Evolutionary conservation across 1,140 invertebrate genomes (phyloP).

Genomic region (Panulirus ornatus): DNA sequence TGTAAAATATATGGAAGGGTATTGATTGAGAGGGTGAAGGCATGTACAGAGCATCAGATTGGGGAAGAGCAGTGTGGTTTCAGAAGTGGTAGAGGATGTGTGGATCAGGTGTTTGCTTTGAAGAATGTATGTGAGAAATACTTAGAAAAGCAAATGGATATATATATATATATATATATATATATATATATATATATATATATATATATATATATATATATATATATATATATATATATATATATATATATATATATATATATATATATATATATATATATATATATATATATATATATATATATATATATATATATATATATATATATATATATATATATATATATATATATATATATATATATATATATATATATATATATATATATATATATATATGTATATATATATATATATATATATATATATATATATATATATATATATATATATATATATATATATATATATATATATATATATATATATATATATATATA

Average conservation of each 20-base stretch:
- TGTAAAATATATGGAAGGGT: too few relatives aligned
- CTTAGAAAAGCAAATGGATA: too few relatives aligned
- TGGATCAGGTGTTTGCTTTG: too few relatives aligned
- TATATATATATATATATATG: not conserved
- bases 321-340: conserved; percentile 15
- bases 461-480: conserved; percentile 7
- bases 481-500: conserved; percentile 41
- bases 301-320: conserved; percentile 26
- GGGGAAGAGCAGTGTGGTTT: too few relatives aligned
- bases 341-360: not conserved
- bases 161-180: conserved; percentile 22
- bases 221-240: conserved; percentile 43
- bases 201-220: conserved; percentile 43
- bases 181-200: conserved; percentile 28
- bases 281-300: conserved; percentile 3
- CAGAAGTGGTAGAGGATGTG: too few relatives aligned
- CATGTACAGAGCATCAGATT: too few relatives aligned
- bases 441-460: conserved; percentile 9
- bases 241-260: conserved; percentile 34
- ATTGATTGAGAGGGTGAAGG: too few relatives aligned
- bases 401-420: conserved; percentile 29
- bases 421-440: conserved; percentile 20
- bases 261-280: conserved; percentile 27
- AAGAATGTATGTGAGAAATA: too few relatives aligned
- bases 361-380: not conserved